Evolutionary conservation across 2,888 invertebrate species (phyloP).

Genomic region (Blastobasis lacticolella): DNA sequence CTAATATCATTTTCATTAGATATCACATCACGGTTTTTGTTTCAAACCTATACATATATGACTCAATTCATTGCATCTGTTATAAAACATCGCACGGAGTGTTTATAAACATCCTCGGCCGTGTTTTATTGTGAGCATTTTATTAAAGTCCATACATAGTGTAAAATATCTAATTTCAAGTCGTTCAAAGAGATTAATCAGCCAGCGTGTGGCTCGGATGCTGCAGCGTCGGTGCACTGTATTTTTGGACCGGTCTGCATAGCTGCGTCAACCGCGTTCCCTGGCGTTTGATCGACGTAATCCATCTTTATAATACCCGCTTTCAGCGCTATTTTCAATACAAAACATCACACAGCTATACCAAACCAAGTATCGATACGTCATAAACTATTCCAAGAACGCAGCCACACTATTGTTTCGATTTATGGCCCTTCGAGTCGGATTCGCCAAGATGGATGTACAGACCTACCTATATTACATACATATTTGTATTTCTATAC

Average conservation of each 20-base stretch:
- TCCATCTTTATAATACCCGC: constrained; percentile 10
- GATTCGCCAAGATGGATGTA: constrained; percentile 2
- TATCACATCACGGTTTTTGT: no score
- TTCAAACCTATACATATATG: no score
- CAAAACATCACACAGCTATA: neutral
- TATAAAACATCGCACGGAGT: no score
- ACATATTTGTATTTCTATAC: no score
- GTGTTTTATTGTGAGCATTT: no score
- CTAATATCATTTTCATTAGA: no score
- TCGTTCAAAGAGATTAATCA: constrained; percentile 4
- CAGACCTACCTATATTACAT: no score
- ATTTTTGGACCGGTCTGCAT: constrained; percentile 48
- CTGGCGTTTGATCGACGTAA: constrained; percentile 20
- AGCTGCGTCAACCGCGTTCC: constrained; percentile 31
- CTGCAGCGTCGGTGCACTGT: constrained; percentile 21
- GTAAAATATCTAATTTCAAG: neutral
- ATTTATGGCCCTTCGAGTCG: constrained; percentile 1
- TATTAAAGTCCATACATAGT: no score
- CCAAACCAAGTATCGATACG: no score
- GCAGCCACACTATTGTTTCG: neutral
- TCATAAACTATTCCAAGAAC: neutral
- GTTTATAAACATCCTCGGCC: no score
- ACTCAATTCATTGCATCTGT: no score
- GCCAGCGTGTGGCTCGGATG: constrained; percentile 11
- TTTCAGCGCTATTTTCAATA: constrained; percentile 2